These are phyloP conservation scores for Drosophila willistoni DNA, from an alignment of 1,140 invertebrate species.

Conservation along the genomic window DNA sequence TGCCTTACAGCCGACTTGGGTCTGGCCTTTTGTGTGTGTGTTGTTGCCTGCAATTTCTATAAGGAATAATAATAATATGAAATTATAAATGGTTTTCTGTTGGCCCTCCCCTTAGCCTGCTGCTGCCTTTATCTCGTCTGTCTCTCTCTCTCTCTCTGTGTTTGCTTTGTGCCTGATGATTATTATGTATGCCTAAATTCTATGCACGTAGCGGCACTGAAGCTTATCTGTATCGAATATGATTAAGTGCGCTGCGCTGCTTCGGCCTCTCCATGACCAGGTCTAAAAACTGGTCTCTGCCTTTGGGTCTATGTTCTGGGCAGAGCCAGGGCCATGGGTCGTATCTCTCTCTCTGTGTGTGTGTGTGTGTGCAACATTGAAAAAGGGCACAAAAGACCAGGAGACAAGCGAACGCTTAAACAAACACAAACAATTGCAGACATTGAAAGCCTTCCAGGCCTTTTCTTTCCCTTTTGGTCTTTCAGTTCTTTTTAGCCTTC, in stretches of 20 bases:
- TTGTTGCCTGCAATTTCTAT: slow-evolving; percentile 44
- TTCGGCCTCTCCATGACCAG: slow-evolving; percentile 37
- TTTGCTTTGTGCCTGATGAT: slow-evolving; percentile 76
- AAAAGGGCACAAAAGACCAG: slow-evolving; percentile 67
- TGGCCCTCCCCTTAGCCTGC: slow-evolving; percentile 36
- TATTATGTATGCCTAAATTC: slow-evolving; percentile 81
- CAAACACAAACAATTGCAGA: slow-evolving; percentile 62
- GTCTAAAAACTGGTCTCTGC: slow-evolving; percentile 26
- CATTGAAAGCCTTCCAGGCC: slow-evolving; percentile 15
- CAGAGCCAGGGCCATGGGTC: slow-evolving; percentile 11
- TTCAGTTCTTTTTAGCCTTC: background rate
- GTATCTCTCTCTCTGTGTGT: background rate
- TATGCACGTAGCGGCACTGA: slow-evolving; percentile 77
- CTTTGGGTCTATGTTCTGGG: slow-evolving; percentile 19
- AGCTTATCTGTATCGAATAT: slow-evolving; percentile 82
- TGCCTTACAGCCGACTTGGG: slow-evolving; percentile 22
- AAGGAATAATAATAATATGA: slow-evolving; percentile 75
- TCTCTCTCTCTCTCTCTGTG: slow-evolving; percentile 27
- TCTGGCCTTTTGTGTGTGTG: slow-evolving; percentile 53
- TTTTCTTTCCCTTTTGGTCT: slow-evolving; percentile 23
- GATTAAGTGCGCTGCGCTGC: slow-evolving; percentile 77
- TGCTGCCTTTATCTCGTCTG: slow-evolving; percentile 1
- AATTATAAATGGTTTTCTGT: slow-evolving; percentile 66
- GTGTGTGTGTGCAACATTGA: slow-evolving; percentile 64
- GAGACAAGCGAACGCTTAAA: slow-evolving; percentile 56